These are phyloP conservation scores for Kryptopterus vitreolus DNA, from an alignment of 2,797 vertebrate genomes.

Conservation along the genomic window DNA sequence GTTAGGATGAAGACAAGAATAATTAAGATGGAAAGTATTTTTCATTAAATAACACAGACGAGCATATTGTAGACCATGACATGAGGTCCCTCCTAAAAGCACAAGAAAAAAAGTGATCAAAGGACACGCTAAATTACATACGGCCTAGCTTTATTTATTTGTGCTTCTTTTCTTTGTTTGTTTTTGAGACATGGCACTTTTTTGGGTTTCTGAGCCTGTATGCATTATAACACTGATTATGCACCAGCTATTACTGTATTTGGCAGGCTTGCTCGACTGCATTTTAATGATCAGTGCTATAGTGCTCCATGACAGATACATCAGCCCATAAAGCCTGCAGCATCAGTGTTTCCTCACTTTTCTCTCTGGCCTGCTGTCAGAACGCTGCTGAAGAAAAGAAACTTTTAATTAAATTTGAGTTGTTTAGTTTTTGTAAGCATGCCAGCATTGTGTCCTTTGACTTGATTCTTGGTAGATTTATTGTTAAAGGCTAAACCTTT, in stretches of 20 bases:
- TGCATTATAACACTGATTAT: slow-evolving; percentile 27
- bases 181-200: slow-evolving; percentile 3
- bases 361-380: slow-evolving; percentile 12
- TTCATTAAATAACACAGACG: not conserved
- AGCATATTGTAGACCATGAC: not conserved
- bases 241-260: slow-evolving; percentile 15
- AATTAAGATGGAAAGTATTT: not conserved
- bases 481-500: not conserved
- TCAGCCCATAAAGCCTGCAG: slow-evolving; percentile 47
- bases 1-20: not conserved
- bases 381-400: not conserved
- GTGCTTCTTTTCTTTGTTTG: slow-evolving; percentile 37
- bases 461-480: not conserved
- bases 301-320: slow-evolving; percentile 55
- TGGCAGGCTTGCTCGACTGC: slow-evolving; percentile 44
- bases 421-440: slow-evolving; percentile 15
- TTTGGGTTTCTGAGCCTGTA: slow-evolving; percentile 1
- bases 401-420: slow-evolving; percentile 15
- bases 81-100: not conserved
- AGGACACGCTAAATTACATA: slow-evolving; percentile 28
- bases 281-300: slow-evolving; percentile 44
- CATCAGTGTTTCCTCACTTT: slow-evolving; percentile 31
- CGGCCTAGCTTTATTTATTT: not conserved
- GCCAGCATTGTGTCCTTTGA: not conserved
- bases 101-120: slow-evolving; percentile 19